These are phyloP conservation scores for Ophion obscuratus DNA, from an alignment of 2,888 invertebrate genomes.

Conservation along the genomic window DNA sequence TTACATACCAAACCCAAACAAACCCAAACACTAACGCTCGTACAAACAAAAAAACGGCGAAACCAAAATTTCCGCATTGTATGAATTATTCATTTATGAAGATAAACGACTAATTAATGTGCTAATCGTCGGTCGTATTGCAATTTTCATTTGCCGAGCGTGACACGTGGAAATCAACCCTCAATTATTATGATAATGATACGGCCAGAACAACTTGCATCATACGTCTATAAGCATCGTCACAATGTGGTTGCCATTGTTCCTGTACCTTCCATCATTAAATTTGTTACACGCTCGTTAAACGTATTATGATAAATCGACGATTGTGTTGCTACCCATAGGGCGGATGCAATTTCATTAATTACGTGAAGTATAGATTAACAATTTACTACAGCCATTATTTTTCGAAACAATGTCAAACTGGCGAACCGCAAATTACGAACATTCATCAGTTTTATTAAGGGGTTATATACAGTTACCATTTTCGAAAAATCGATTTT, in stretches of 20 bases:
- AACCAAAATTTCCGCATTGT: background rate
- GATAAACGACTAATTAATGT: constrained; percentile 14
- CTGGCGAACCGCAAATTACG: too few relatives aligned
- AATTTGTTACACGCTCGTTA: constrained; percentile 30
- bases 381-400: too few relatives aligned
- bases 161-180: background rate
- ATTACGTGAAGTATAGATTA: background rate
- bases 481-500: too few relatives aligned
- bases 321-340: background rate
- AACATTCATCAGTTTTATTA: too few relatives aligned
- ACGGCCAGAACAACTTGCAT: background rate
- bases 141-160: constrained; percentile 7
- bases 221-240: background rate
- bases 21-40: background rate
- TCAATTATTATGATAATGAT: constrained; percentile 29
- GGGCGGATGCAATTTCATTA: constrained; percentile 26
- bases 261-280: background rate
- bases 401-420: background rate
- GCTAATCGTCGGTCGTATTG: background rate
- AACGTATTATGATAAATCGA: constrained; percentile 40
- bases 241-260: constrained; percentile 1
- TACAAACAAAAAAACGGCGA: background rate
- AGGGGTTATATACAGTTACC: too few relatives aligned
- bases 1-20: constrained; percentile 7
- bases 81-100: background rate